Base-by-base conservation (phyloP, 1,140 invertebrate genomes). In the Sinella curviseta region DNA sequence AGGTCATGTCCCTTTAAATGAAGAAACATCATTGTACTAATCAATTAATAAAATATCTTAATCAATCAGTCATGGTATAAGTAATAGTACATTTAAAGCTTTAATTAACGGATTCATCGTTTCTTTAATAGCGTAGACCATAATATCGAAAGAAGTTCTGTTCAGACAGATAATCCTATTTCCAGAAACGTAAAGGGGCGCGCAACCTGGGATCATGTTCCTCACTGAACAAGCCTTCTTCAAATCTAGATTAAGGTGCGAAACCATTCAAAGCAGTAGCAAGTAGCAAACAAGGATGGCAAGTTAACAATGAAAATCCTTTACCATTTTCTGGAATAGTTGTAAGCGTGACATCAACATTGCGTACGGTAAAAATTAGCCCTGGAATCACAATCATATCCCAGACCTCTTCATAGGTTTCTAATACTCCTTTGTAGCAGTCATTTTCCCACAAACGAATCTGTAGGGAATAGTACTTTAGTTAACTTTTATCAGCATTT, bases 341-440 rank as follows among this genome's bases (percentile, higher is more conserved):
- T 26, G 33, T 36, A n/a, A 75, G 2, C 3, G n/a, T 12, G n/a
- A 75, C 74, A 26, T 75, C 74, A 24, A 48, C 1, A 75, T 39
- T 39, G 3, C 74, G 3, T 3, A 54, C 39, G 4, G 74, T 75
- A 20, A 75, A 75, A 16, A 75, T 36, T 4, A 39, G 24, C 24
- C 28, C 12, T 8, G 14, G 12, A 26, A 48, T 26, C 17, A 75
- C 74, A 30, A 54, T 14, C 34, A 75, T 36, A 54, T 75, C 74
- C 34, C 39, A 75, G 24, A 75, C 31, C 39, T 75, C 74, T 26
- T 75, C 74, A 24, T 48, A 36, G 2, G 74, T 75, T 30, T 54
- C 74, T 2, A 75, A 12, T 30, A 70, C 65, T 14, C 65, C 65
- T 70, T 33, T 30, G n/a, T 70, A 70, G 12, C 4, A 31, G 30